Conservation (phyloP, 2,888 invertebrate species). For the Nysson spinosus region DNA sequence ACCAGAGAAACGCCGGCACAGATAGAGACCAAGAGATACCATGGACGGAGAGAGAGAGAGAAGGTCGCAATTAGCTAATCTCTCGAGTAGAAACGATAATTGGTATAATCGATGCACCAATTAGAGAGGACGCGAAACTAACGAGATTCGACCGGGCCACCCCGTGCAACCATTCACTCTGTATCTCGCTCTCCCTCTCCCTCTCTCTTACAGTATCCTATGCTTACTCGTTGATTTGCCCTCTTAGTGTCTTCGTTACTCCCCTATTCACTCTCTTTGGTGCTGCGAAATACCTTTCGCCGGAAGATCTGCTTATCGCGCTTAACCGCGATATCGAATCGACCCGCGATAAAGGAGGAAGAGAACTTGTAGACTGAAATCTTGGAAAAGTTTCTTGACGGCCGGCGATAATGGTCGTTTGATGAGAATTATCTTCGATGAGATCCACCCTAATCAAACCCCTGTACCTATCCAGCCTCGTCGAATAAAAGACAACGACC, state of each 20-base stretch:
- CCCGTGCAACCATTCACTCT: conserved; percentile 18
- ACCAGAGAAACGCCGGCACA: conserved; percentile 18
- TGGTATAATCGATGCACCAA: conserved; percentile 73
- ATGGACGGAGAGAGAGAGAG: conserved; percentile 34
- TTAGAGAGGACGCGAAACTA: conserved; percentile 68
- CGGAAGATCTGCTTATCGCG: conserved; percentile 42
- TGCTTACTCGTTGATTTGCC: neutral
- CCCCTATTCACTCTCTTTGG: conserved; percentile 15
- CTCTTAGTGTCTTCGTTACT: neutral
- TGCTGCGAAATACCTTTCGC: conserved; percentile 11
- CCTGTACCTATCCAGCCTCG: neutral
- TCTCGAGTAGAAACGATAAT: conserved; percentile 71
- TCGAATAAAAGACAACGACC: conserved; percentile 17
- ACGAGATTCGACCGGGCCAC: conserved; percentile 64
- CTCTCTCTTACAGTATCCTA: neutral
- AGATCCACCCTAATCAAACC: conserved; percentile 16
- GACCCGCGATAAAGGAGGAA: no score
- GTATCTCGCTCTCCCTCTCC: neutral
- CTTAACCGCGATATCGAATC: conserved; percentile 37
- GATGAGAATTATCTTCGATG: conserved; percentile 39
- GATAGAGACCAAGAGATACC: conserved; percentile 29
- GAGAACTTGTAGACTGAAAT: conserved; percentile 14
- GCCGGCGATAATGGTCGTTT: conserved; percentile 41
- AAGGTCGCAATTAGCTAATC: conserved; percentile 71
- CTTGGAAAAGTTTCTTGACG: conserved; percentile 21